Evolutionary conservation across 1,140 invertebrate species (phyloP), one percentile per base, ranked within the genome.

Genomic region (Cherax destructor): DNA sequence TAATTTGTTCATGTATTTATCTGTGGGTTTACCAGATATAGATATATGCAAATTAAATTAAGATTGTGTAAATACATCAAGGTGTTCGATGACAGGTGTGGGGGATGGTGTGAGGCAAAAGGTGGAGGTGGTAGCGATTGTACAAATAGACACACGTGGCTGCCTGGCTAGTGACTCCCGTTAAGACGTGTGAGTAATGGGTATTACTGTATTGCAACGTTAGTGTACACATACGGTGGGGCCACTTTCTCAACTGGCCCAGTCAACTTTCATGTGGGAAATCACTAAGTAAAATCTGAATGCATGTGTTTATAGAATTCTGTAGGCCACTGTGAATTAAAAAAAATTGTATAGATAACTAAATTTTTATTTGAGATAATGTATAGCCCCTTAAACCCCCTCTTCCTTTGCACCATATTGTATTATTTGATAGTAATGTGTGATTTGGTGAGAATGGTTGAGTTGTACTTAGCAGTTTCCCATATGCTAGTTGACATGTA

Each of bases 51-150:
- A 59, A 7, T 7, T 59, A 59, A 13, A 13, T 59, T 7, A 59
- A 59, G n/a, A n/a, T n/a, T n/a, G n/a, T n/a, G n/a, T n/a, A n/a
- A n/a, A n/a, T n/a, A n/a, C n/a, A n/a, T n/a, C n/a, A n/a, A n/a
- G n/a, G n/a, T n/a, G n/a, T n/a, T n/a, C n/a, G n/a, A n/a, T 56
- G 52, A 11, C 11, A 11, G 52, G 52, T 56, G 52, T 6, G 52
- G 52, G 52, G 52, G 52, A 56, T 56, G 52, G 61, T 18, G 47
- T 49, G 47, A 49, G 77, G 41, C 47, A 49, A 4, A 10, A 49
- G 77, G 9, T 50, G 77, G 41, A 79, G 77, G 77, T 47, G 50
- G 77, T 47, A 79, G 77, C 77, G n/a, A 79, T 16, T 79, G 77
- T 79, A 79, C 77, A 79, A 79, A 79, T 79, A 11, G 50, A 79